Evolutionary conservation across 2,797 vertebrate species (phyloP).

Genomic region (Tachyglossus aculeatus): DNA sequence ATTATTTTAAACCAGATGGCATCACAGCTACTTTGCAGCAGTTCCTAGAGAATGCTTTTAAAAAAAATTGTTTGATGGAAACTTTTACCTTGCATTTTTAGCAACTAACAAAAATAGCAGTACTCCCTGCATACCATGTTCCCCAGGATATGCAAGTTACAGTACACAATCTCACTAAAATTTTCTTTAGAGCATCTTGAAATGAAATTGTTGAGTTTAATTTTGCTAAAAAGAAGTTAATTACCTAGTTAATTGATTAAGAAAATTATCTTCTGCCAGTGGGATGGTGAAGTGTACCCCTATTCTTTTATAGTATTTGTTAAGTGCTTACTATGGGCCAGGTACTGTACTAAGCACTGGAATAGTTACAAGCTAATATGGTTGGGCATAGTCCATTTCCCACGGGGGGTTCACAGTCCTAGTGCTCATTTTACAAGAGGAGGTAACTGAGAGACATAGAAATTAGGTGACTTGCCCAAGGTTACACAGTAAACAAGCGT

Average conservation of each 20-base stretch:
- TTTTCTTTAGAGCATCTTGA: neutral
- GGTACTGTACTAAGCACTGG: no score
- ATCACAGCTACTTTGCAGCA: neutral
- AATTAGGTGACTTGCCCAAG: no score
- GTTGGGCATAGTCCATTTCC: no score
- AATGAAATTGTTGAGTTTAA: neutral
- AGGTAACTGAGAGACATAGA: no score
- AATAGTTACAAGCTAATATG: no score
- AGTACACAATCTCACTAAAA: neutral
- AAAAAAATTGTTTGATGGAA: conserved; percentile 14
- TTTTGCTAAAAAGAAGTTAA: no score
- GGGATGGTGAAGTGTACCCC: conserved; percentile 14
- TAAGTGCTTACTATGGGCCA: no score
- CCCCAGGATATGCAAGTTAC: neutral
- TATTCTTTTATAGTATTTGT: no score
- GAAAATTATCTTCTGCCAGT: neutral
- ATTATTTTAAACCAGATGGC: neutral
- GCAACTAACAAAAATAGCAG: neutral
- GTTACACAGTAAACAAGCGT: no score
- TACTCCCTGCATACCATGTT: neutral
- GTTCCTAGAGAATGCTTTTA: neutral
- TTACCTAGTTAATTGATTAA: no score
- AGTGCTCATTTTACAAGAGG: no score
- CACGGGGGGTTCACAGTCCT: no score
- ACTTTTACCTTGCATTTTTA: conserved; percentile 27